Base-by-base conservation (phyloP, 2,797 vertebrate genomes). In the Clamator glandarius region DNA sequence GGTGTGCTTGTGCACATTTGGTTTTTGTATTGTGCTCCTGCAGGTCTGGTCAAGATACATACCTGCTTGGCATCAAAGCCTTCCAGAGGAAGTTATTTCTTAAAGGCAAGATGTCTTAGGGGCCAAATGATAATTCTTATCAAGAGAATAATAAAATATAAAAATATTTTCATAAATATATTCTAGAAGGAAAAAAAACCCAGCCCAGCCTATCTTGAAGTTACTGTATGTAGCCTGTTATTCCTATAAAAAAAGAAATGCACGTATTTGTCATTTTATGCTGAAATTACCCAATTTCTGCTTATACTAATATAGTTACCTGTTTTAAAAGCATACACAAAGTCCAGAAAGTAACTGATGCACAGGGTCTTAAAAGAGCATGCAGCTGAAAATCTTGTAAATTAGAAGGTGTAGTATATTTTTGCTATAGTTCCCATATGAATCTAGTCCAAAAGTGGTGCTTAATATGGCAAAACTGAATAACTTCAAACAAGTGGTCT, bases 1-100 rank as follows among this genome's bases (percentile, higher is more conserved):
- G n/a, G 9, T 11, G 16, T 63, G 23, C 24, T 35, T 2, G 2
- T 2, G 5, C 21, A 21, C 0, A 0, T 70, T 85, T 51, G 14
- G 23, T 28, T 35, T 18, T 39, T 58, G 24, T 25, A 4, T 9
- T 80, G 76, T 77, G 33, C 24, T 86, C 31, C 68, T 35, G 19
- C 23, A 31, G 15, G 39, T 35, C 36, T 84, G 35, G 25, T 31
- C 25, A 79, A 33, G 74, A 59, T n/a, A 25, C 11, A 3, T 24
- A 57, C 16, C n/a, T 66, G 59, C n/a, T 21, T 70, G 41, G 23
- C 31, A 52, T 48, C 54, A 50, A 83, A 77, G 20, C 6, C 10
- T 25, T 57, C 36, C 25, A 25, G 52, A 63, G 29, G 86, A 67
- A 61, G 41, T 8, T 70, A 36, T 35, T 82, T 55, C 23, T 61